phyloP scores from a whole-genome alignment of 2,113 vertebrate genomes.

The Columba livia region DNA sequence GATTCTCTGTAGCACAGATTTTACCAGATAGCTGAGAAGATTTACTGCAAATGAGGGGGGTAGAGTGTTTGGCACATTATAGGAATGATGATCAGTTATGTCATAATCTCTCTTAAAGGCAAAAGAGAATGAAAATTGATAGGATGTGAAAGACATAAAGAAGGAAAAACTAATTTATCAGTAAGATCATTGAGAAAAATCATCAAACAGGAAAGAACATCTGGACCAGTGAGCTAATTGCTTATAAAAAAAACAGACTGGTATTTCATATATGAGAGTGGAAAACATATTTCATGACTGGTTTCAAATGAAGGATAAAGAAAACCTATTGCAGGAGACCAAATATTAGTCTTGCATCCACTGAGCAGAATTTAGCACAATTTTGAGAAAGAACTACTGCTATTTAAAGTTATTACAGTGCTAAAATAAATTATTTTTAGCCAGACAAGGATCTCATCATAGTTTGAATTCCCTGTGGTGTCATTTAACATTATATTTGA shows the following conservation, averaged over 20 bases:
- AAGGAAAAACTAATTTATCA: conserved; percentile 13
- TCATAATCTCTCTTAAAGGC: neutral
- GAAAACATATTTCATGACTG: conserved; percentile 20
- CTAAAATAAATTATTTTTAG: conserved; percentile 60
- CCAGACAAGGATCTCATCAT: conserved; percentile 50
- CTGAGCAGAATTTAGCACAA: conserved; percentile 49
- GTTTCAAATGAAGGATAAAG: conserved; percentile 66
- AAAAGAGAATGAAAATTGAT: neutral
- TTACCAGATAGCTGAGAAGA: neutral
- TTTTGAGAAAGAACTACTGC: conserved; percentile 61
- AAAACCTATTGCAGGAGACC: conserved; percentile 51
- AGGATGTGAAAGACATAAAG: neutral
- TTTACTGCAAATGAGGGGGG: neutral
- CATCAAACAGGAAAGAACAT: neutral
- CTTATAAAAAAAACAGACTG: neutral
- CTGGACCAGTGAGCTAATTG: conserved; percentile 37
- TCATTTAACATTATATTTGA: conserved; percentile 78
- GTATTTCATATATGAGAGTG: neutral
- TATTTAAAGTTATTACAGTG: conserved; percentile 61
- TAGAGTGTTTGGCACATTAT: neutral
- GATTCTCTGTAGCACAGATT: neutral
- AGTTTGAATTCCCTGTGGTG: conserved; percentile 65
- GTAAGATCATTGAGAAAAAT: neutral
- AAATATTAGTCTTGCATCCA: conserved; percentile 54
- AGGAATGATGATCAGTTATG: neutral